Percentiles rank a stretch among this genome's conserved stretches.
These are phyloP conservation scores for Temnothorax longispinosus DNA, from an alignment of 1,140 invertebrate genomes.

Conservation along the genomic window DNA sequence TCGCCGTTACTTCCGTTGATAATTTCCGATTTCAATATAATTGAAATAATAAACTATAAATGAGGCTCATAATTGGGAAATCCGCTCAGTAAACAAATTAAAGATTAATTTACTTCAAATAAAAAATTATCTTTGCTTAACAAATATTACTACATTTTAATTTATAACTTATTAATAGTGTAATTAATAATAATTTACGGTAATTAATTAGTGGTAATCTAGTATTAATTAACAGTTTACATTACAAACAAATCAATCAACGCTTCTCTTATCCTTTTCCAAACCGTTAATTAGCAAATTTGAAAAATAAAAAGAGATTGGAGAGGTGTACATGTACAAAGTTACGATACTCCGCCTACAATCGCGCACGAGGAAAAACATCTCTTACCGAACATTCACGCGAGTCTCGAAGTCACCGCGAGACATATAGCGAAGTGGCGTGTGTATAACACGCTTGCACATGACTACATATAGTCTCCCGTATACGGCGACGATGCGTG, in stretches of 20 bases:
- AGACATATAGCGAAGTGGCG: background rate
- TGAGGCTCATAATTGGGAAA: background rate
- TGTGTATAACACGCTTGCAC: background rate
- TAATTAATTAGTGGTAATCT: no score
- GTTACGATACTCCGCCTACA: background rate
- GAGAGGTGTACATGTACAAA: background rate
- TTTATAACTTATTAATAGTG: no score
- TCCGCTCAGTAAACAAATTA: background rate
- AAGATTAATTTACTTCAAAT: background rate
- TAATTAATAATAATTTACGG: no score
- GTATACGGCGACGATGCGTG: slow-evolving; percentile 32
- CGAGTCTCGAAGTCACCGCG: background rate
- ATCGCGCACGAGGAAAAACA: background rate
- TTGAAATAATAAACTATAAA: background rate
- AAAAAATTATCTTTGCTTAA: background rate
- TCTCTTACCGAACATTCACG: background rate
- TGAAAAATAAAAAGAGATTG: background rate
- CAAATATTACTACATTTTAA: background rate
- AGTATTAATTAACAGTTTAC: background rate
- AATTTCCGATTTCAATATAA: slow-evolving; percentile 9
- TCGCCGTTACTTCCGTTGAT: slow-evolving; percentile 20
- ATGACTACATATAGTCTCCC: slow-evolving; percentile 8
- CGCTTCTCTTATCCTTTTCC: background rate
- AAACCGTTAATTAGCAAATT: background rate
- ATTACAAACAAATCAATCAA: background rate